These are phyloP conservation scores for Hirtodrosophila confusa DNA, from an alignment of 2,888 invertebrate species.

Conservation along the genomic window DNA sequence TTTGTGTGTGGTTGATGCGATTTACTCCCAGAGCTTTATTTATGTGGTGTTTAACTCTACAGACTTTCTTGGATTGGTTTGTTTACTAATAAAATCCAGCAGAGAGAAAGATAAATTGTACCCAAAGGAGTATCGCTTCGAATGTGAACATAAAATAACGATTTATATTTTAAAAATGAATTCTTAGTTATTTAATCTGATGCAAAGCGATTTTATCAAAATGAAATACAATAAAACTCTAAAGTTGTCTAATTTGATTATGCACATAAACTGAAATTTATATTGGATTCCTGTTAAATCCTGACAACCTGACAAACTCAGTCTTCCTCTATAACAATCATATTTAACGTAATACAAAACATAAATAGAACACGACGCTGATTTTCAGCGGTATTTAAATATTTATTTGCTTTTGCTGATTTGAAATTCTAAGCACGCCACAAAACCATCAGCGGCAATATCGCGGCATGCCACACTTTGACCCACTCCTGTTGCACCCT, in stretches of 20 bases:
- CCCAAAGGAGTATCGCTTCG: background rate
- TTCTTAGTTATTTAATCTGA: no score
- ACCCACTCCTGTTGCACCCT: constrained; percentile 3
- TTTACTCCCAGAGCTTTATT: constrained; percentile 15
- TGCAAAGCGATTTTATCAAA: no score
- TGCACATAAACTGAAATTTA: no score
- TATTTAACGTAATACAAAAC: constrained; percentile 20
- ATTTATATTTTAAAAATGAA: no score
- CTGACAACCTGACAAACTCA: no score
- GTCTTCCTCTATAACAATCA: constrained; percentile 1
- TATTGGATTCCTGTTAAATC: no score
- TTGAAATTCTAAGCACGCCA: constrained; percentile 69
- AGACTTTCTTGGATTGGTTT: background rate
- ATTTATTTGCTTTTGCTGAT: constrained; percentile 53
- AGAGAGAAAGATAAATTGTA: background rate
- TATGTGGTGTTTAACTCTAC: constrained; percentile 1
- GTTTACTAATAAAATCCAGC: constrained; percentile 7
- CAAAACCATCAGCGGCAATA: constrained; percentile 55
- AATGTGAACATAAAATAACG: constrained; percentile 1
- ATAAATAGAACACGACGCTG: constrained; percentile 28
- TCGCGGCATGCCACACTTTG: constrained; percentile 44
- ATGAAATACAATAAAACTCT: no score
- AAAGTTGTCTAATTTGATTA: no score
- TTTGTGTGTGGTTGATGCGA: constrained; percentile 10
- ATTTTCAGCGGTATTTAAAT: constrained; percentile 53